phyloP scores from a whole-genome alignment of 2,888 invertebrate species.

The Cephus runcator region DNA sequence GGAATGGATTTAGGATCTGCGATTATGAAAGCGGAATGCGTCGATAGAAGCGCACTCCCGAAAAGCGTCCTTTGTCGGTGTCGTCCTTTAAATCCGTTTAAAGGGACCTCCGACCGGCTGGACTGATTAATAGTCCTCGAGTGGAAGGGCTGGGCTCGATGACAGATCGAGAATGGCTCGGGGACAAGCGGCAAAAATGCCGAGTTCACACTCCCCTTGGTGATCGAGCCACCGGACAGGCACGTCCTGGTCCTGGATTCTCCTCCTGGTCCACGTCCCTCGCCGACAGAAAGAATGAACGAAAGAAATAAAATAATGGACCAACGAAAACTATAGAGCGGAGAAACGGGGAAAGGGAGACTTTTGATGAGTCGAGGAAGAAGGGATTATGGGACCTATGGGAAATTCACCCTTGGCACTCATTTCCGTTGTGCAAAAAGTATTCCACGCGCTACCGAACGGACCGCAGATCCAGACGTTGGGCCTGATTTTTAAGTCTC shows the following conservation, averaged over 20 bases:
- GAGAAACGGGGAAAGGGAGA: neutral
- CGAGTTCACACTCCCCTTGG: conserved; percentile 49
- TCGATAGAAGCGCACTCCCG: conserved; percentile 15
- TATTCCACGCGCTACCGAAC: neutral
- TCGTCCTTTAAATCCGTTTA: conserved; percentile 55
- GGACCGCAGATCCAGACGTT: neutral
- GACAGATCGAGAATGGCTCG: conserved; percentile 58
- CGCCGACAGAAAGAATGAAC: neutral
- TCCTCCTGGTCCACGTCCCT: neutral
- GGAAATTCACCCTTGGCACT: neutral
- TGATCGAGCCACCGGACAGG: neutral
- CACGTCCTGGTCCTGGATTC: neutral
- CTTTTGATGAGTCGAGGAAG: neutral
- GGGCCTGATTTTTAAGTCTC: neutral
- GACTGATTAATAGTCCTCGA: conserved; percentile 56
- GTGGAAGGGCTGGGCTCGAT: conserved; percentile 45
- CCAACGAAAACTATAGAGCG: neutral
- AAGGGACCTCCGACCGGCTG: conserved; percentile 56
- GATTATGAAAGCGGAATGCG: neutral
- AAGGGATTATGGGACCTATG: neutral
- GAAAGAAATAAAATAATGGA: neutral
- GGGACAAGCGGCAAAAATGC: conserved; percentile 53
- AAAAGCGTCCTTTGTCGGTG: conserved; percentile 52
- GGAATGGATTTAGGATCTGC: neutral
- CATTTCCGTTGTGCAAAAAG: neutral